Conservation (phyloP, 2,113 vertebrate species). For the Sceloporus tristichus region DNA sequence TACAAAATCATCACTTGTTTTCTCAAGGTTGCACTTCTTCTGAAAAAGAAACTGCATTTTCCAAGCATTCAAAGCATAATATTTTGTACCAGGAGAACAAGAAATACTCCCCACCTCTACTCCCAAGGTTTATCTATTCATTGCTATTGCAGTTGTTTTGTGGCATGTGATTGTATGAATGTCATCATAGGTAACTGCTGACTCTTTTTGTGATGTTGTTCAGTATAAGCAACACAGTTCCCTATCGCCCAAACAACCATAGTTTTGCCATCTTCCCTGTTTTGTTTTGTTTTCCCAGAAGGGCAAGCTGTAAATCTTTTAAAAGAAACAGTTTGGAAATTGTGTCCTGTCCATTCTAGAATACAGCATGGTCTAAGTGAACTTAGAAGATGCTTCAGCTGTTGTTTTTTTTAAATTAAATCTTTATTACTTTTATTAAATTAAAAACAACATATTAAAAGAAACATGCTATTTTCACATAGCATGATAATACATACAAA, state of each 20-base stretch:
- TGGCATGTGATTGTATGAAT: not conserved
- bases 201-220: not conserved
- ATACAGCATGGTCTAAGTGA: not conserved
- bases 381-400: not conserved
- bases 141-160: not conserved
- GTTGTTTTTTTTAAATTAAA: not conserved
- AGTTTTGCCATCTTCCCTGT: not conserved
- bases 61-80: not conserved
- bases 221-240: not conserved
- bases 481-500: too few relatives aligned
- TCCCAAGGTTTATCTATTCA: not conserved
- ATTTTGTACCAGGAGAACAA: not conserved
- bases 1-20: conserved; percentile 10
- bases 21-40: conserved; percentile 10
- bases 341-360: not conserved
- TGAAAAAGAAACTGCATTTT: not conserved
- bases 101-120: not conserved
- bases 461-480: too few relatives aligned
- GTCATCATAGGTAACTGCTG: not conserved
- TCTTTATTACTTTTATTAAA: too few relatives aligned
- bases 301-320: not conserved
- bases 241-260: not conserved
- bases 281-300: not conserved
- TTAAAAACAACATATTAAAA: too few relatives aligned
- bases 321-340: not conserved